These are phyloP conservation scores for Drosophila neotestacea DNA, from an alignment of 2,888 invertebrate species.

Conservation along the genomic window DNA sequence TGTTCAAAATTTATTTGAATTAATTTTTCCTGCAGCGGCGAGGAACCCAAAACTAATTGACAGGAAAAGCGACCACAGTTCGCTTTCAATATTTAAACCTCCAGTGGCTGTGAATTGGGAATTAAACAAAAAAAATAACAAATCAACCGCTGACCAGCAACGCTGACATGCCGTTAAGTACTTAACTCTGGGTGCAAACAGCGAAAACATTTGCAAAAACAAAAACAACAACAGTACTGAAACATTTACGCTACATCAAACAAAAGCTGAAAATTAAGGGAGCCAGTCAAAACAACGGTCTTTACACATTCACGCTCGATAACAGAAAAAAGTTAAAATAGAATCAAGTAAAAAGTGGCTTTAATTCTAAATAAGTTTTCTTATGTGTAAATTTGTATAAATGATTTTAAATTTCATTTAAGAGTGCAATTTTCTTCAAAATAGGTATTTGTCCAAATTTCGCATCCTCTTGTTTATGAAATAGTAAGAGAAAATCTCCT, in stretches of 20 bases:
- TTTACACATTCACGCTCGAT: background rate
- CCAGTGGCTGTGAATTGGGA: background rate
- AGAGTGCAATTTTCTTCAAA: slow-evolving; percentile 1
- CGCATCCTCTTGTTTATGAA: background rate
- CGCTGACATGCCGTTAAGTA: slow-evolving; percentile 72
- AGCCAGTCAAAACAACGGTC: slow-evolving; percentile 18
- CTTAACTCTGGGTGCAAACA: slow-evolving; percentile 75
- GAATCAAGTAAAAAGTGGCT: slow-evolving; percentile 6
- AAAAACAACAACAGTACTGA: slow-evolving; percentile 24
- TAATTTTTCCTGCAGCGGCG: slow-evolving; percentile 13
- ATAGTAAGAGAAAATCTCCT: background rate
- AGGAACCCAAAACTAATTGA: slow-evolving; percentile 67
- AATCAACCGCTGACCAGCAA: slow-evolving; percentile 55
- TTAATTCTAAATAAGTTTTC: background rate
- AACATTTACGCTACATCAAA: slow-evolving; percentile 66
- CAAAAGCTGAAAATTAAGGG: slow-evolving; percentile 56
- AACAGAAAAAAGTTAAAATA: slow-evolving; percentile 20
- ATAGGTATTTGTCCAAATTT: background rate
- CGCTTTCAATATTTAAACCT: slow-evolving; percentile 59
- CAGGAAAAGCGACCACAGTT: slow-evolving; percentile 58
- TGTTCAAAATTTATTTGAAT: slow-evolving; percentile 24
- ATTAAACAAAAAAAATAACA: background rate
- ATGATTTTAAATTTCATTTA: background rate
- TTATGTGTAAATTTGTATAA: background rate
- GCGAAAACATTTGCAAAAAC: slow-evolving; percentile 30